These are phyloP conservation scores for Callinectes sapidus DNA, from an alignment of 2,888 invertebrate genomes.

Conservation along the genomic window DNA sequence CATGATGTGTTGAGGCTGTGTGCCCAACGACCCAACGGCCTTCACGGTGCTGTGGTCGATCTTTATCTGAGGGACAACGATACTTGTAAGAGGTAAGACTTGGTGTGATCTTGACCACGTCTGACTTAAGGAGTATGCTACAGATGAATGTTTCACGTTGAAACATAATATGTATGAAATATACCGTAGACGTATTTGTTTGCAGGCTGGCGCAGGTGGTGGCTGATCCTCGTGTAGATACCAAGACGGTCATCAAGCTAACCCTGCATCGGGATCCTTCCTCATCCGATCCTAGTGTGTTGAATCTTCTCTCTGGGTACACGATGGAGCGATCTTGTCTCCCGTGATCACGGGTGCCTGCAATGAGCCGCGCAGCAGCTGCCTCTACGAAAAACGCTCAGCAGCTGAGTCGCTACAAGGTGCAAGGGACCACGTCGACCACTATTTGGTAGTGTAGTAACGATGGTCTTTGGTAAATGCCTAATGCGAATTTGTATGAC, in stretches of 20 bases:
- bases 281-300: slow-evolving; percentile 31
- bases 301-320: slow-evolving; percentile 51
- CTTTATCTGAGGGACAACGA: slow-evolving; percentile 36
- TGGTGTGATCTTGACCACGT: not conserved
- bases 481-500: not conserved
- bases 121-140: not conserved
- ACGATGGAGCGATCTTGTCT: slow-evolving; percentile 54
- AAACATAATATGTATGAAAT: not conserved
- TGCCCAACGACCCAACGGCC: slow-evolving; percentile 35
- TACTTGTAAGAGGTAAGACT: slow-evolving; percentile 40
- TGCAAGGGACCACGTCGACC: not conserved
- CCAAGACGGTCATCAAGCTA: slow-evolving; percentile 51
- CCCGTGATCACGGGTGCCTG: slow-evolving; percentile 1
- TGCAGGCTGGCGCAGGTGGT: slow-evolving; percentile 55
- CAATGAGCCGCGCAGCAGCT: not conserved
- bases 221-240: slow-evolving; percentile 41
- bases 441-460: not conserved
- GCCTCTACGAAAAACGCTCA: not conserved
- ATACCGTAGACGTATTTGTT: not conserved
- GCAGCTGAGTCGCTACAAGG: not conserved
- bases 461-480: not conserved
- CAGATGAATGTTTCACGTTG: not conserved
- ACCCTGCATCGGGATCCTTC: slow-evolving; percentile 44
- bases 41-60: slow-evolving; percentile 46
- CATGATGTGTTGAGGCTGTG: slow-evolving; percentile 43